phyloP scores from a whole-genome alignment of 2,888 invertebrate genomes.

The Pammene fasciana region DNA sequence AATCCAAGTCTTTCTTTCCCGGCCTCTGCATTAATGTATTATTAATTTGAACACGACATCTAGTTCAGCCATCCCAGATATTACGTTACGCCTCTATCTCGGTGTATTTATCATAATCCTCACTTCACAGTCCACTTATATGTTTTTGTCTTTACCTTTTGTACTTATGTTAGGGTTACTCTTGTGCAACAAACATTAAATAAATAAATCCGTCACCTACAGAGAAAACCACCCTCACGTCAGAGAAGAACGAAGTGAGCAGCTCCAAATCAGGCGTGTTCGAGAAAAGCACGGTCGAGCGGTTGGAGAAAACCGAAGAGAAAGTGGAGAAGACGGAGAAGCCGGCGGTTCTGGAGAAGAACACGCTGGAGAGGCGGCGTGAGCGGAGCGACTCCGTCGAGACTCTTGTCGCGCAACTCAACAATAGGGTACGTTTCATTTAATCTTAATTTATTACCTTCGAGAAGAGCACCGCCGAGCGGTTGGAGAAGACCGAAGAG shows the following conservation, averaged over 20 bases:
- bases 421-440: slow-evolving; percentile 70
- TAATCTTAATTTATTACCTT: too few species aligned
- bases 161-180: too few species aligned
- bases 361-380: slow-evolving; percentile 69
- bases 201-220: too few species aligned
- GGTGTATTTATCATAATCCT: too few species aligned
- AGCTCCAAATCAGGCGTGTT: slow-evolving; percentile 49
- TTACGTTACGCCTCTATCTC: too few species aligned
- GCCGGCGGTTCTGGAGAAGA: too few species aligned
- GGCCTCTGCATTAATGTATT: too few species aligned
- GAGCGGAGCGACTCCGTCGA: slow-evolving; percentile 64
- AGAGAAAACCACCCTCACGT: slow-evolving; percentile 48
- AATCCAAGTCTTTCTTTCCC: too few species aligned
- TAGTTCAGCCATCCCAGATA: too few species aligned
- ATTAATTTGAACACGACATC: too few species aligned
- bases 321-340: slow-evolving; percentile 53
- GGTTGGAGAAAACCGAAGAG: slow-evolving; percentile 60
- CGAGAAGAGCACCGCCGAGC: slow-evolving; percentile 59
- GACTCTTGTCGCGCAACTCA: slow-evolving; percentile 74
- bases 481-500: slow-evolving; percentile 61
- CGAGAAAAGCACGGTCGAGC: slow-evolving; percentile 59
- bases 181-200: not conserved
- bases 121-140: too few species aligned
- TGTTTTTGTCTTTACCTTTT: too few species aligned
- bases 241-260: slow-evolving; percentile 53